Percentiles rank a stretch among this genome's conserved stretches.
Conservation (phyloP, 2,113 vertebrate genomes). For the Cromileptes altivelis region DNA sequence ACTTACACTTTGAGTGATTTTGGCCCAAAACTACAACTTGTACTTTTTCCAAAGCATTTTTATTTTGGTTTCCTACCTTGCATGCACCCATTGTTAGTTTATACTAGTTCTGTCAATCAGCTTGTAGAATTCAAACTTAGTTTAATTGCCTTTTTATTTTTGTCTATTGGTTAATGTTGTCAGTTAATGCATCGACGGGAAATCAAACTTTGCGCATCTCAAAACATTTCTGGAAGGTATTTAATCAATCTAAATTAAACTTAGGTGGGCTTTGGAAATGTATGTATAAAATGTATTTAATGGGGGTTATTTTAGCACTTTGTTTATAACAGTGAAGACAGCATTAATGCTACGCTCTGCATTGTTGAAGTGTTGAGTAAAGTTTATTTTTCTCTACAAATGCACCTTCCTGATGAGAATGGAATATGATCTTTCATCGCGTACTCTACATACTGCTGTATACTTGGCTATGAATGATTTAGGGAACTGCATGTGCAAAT, state of each 20-base stretch:
- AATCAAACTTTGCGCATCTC: neutral
- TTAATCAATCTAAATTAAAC: neutral
- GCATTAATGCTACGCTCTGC: neutral
- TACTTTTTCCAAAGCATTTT: neutral
- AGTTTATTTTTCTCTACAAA: slow-evolving; percentile 38
- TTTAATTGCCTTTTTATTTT: slow-evolving; percentile 3
- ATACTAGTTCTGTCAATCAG: neutral
- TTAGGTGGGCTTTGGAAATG: slow-evolving; percentile 1
- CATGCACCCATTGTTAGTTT: neutral
- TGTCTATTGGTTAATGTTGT: neutral
- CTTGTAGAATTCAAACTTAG: neutral
- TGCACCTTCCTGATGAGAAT: slow-evolving; percentile 25
- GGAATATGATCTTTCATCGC: neutral
- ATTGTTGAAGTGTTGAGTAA: neutral
- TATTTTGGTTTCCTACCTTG: neutral
- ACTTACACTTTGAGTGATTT: neutral
- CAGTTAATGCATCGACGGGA: neutral
- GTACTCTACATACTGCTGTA: slow-evolving; percentile 10
- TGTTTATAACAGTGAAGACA: neutral
- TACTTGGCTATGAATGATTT: slow-evolving; percentile 38
- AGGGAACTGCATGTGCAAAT: slow-evolving; percentile 45
- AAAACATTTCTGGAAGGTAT: neutral
- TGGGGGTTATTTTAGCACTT: slow-evolving; percentile 13
- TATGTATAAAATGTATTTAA: slow-evolving; percentile 11
- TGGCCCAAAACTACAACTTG: neutral